Percentiles rank a stretch among this genome's conserved stretches.
Evolutionary conservation across 2,113 vertebrate species (phyloP).

Genomic region (Illadopsis cleaveri): DNA sequence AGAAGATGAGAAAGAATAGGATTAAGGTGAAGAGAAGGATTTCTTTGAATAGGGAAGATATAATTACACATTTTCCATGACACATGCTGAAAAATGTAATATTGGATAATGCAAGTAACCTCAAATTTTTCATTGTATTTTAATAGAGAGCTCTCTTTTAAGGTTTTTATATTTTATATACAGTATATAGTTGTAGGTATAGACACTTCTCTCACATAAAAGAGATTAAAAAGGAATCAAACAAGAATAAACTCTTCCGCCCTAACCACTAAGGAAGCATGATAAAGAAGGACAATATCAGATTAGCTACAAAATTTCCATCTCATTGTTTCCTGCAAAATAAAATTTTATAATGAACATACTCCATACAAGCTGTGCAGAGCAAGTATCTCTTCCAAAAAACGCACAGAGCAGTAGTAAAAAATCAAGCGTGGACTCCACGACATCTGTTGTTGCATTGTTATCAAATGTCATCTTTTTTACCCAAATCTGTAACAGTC

Average conservation of each 20-base stretch:
- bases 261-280: conserved; percentile 61
- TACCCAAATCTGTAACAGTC: conserved; percentile 76
- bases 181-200: conserved; percentile 6
- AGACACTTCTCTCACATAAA: conserved; percentile 43
- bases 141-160: conserved; percentile 53
- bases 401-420: conserved; percentile 76
- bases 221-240: conserved; percentile 56
- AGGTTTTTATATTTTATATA: conserved; percentile 41
- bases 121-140: conserved; percentile 55
- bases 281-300: conserved; percentile 66
- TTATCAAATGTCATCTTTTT: conserved; percentile 80
- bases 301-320: conserved; percentile 73
- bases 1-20: conserved; percentile 52
- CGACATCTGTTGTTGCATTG: conserved; percentile 81
- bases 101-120: conserved; percentile 52
- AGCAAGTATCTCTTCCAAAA: conserved; percentile 74
- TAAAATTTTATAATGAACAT: conserved; percentile 79
- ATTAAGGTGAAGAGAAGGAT: conserved; percentile 48
- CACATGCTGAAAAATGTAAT: conserved; percentile 58
- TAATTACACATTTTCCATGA: conserved; percentile 60
- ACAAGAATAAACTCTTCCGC: conserved; percentile 59
- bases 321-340: conserved; percentile 79
- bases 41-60: conserved; percentile 58
- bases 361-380: conserved; percentile 76
- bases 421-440: conserved; percentile 77